Percentiles rank a stretch among this genome's conserved stretches.
phyloP scores from a whole-genome alignment of 2,797 vertebrate species.

The Mormyrus proboscirostris region DNA sequence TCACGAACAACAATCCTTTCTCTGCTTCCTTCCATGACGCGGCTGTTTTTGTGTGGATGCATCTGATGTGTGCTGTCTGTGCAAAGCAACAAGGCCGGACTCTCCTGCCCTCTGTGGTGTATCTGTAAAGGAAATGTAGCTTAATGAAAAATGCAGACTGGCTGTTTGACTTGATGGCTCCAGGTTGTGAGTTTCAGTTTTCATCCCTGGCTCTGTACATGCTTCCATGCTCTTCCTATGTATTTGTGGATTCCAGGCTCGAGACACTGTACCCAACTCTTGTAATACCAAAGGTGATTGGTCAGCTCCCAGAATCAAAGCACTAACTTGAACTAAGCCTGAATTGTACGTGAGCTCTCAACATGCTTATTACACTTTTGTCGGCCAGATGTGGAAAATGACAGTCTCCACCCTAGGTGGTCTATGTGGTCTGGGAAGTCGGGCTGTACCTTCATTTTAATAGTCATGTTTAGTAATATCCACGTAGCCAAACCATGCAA shows the following conservation, averaged over 20 bases:
- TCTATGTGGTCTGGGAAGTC: not conserved
- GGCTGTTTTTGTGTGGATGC: not conserved
- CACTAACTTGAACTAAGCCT: not conserved
- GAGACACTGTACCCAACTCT: not conserved
- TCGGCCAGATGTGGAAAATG: not conserved
- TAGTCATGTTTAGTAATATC: not conserved
- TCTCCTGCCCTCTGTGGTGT: not conserved
- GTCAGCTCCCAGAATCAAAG: not conserved
- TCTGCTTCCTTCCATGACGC: not conserved
- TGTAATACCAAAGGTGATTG: not conserved
- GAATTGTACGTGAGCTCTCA: not conserved
- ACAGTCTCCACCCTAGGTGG: not conserved
- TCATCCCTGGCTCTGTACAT: not conserved
- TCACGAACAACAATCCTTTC: not conserved
- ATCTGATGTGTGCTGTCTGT: not conserved
- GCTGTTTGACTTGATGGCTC: not conserved
- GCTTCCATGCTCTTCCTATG: not conserved
- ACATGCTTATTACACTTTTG: not conserved
- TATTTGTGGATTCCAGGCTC: not conserved
- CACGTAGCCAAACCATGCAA: not conserved
- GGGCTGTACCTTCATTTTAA: not conserved
- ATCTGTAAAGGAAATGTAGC: not conserved
- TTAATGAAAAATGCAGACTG: not conserved
- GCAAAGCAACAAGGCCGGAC: not conserved
- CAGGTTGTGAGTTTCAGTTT: not conserved